A percentile compares a stretch with the other conserved stretches of the same genome.
phyloP scores from a whole-genome alignment of 1,140 invertebrate genomes.

The Metopolophium dirhodum region DNA sequence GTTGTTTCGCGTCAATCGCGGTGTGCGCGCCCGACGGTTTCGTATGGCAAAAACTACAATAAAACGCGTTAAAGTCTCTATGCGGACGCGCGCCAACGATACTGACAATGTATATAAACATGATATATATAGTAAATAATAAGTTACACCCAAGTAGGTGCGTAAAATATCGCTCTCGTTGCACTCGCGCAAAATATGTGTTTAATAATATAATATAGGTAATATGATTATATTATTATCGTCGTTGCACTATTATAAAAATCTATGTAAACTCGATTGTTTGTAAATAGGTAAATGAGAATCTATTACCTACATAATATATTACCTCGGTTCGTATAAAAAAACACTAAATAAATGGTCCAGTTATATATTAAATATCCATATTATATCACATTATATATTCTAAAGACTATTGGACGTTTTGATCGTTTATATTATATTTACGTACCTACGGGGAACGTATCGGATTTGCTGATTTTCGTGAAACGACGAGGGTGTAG shows the following conservation, averaged over 20 bases:
- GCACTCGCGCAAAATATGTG: background rate
- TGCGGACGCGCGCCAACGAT: background rate
- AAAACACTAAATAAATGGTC: background rate
- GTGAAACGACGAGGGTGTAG: background rate
- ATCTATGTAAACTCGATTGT: background rate
- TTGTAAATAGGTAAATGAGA: background rate
- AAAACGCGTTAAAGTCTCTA: conserved; percentile 19
- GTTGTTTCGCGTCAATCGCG: background rate
- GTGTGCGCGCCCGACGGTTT: background rate
- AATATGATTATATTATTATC: background rate
- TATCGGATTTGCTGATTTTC: background rate
- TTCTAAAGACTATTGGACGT: too few relatives aligned
- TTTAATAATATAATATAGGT: background rate
- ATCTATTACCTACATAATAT: background rate
- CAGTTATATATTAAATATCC: background rate
- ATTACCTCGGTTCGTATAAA: background rate
- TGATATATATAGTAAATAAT: background rate
- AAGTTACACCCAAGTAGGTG: background rate
- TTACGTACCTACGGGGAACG: background rate
- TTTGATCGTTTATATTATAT: background rate
- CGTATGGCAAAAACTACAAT: background rate
- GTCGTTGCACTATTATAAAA: background rate
- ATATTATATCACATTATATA: too few relatives aligned
- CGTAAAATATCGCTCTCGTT: background rate
- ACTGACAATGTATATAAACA: background rate